A percentile compares a stretch with the other conserved stretches of the same genome.
Conservation (phyloP, 2,888 invertebrate species). For the Blastobasis lacticolella region DNA sequence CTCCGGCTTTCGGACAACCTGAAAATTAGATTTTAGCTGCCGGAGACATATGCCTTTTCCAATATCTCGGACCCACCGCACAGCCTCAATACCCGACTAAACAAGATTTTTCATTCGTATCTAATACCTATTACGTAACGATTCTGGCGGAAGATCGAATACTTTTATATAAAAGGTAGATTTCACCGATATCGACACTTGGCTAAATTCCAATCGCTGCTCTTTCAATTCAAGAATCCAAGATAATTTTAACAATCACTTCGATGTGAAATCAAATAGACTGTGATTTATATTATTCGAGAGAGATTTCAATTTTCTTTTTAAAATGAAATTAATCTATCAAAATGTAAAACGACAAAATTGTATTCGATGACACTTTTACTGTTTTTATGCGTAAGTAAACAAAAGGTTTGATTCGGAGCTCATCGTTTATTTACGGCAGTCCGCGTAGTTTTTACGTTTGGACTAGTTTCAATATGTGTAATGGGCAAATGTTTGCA, state of each 20-base stretch:
- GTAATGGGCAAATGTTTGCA: conserved; percentile 44
- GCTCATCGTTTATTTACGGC: conserved; percentile 43
- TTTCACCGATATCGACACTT: conserved; percentile 22
- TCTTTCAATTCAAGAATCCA: conserved; percentile 20
- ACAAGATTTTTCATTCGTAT: too few species aligned
- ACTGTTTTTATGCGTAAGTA: too few species aligned
- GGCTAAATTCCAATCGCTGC: conserved; percentile 21
- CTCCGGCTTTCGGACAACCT: conserved; percentile 46
- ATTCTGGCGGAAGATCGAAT: not conserved
- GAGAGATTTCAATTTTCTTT: too few species aligned
- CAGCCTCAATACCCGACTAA: too few species aligned
- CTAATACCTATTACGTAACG: not conserved
- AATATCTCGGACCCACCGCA: too few species aligned
- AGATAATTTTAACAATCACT: conserved; percentile 17
- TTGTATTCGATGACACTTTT: too few species aligned
- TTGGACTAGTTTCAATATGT: conserved; percentile 1
- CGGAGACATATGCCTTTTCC: conserved; percentile 36
- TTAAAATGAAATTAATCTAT: too few species aligned
- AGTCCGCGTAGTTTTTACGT: conserved; percentile 24
- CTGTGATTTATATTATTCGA: too few species aligned
- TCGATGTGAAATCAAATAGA: not conserved
- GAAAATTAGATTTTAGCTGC: conserved; percentile 60
- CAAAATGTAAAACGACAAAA: too few species aligned
- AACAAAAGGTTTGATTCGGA: not conserved
- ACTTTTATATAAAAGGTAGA: conserved; percentile 14